Evolutionary conservation across 2,113 vertebrate species (phyloP).

Genomic region (Amphilophus citrinellus): DNA sequence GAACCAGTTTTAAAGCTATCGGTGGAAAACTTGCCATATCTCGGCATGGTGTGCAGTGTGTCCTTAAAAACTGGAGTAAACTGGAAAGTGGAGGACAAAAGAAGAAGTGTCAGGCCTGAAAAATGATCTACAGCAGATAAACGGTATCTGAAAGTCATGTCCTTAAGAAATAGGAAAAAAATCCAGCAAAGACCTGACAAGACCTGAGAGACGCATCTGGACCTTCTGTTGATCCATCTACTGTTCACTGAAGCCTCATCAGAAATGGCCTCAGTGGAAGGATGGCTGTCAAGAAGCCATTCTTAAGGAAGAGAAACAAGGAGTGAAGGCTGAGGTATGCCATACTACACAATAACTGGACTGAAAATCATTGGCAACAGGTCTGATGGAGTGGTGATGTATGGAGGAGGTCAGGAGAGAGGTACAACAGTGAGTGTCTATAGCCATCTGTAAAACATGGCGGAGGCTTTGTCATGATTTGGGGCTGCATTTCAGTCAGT

Average conservation of each 20-base stretch:
- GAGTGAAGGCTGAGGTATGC: background rate
- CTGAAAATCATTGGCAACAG: no score
- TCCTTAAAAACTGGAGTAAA: no score
- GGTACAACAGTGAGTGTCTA: background rate
- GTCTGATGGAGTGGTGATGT: no score
- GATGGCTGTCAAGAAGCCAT: background rate
- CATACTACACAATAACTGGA: background rate
- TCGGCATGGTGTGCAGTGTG: no score
- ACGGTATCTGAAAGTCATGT: background rate
- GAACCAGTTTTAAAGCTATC: background rate
- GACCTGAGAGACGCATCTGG: background rate
- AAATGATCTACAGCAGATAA: background rate
- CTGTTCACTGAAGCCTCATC: background rate
- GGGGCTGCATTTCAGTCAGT: background rate
- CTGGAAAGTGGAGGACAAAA: background rate
- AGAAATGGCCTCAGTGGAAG: background rate
- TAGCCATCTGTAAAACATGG: background rate
- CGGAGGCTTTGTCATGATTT: background rate
- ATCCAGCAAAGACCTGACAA: background rate
- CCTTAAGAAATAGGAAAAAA: background rate
- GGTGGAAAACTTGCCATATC: background rate
- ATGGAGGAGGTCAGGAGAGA: background rate
- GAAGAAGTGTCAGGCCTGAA: background rate
- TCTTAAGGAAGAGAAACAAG: background rate
- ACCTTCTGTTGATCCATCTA: background rate